Evolutionary conservation across 1,140 invertebrate genomes (phyloP), one percentile per base, ranked within the genome.

Genomic region (Magallana gigas): DNA sequence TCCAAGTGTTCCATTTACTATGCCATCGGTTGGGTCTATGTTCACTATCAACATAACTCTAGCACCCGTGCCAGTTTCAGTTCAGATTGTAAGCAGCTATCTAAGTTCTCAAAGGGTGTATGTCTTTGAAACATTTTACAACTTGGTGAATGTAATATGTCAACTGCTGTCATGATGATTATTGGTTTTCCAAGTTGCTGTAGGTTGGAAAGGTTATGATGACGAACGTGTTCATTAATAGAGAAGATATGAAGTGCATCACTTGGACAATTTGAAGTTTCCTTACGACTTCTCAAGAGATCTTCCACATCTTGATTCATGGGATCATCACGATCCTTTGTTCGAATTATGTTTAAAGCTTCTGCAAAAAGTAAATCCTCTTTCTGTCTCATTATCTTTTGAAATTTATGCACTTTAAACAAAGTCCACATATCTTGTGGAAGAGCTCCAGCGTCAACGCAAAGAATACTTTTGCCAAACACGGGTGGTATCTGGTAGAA

Each of bases 401-500:
- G 64, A 36, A 71, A 71, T 23, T 71, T 71, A 23, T 71, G 64
- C n/a, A 71, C 64, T 29, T 71, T 71, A 71, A 71, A 71, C 64
- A 71, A 71, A 71, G 23, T 71, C 64, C 64, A 71, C 29, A 71
- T 23, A 23, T 84, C 18, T 57, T 85, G 57, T 18, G 57, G 56
- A 57, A 68, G 62, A 85, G 56, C 62, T 85, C 84, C 84, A 59
- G 64, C 18, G 64, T 71, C 64, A 71, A 71, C 18, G 11, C 64
- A 71, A 18, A 71, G 64, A 29, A 71, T 23, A 71, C 64, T 71
- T 29, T 71, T 71, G 64, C 18, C 64, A 71, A 84, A 80, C 6
- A 89, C 90, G 57, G 90, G 88, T 48, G 88, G 88, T 81, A 90
- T 48, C 83, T 90, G 88, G 76, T 89, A 89, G n/a, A 89, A 83